A percentile compares a stretch with the other conserved stretches of the same genome.
phyloP scores from a whole-genome alignment of 2,113 vertebrate species.

The Charina bottae region DNA sequence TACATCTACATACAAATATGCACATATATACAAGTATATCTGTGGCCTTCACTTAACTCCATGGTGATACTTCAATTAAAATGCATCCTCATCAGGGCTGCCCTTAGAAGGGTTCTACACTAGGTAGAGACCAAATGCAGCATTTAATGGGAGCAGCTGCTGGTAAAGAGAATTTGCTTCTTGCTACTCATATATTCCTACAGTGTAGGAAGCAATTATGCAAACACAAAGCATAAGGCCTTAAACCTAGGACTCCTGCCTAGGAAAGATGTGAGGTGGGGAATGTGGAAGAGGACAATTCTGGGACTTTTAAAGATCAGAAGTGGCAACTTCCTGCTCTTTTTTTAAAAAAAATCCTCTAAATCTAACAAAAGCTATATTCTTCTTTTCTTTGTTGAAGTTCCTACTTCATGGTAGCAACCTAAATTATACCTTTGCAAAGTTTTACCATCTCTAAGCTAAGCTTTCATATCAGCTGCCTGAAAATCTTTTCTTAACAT shows the following conservation, averaged over 20 bases:
- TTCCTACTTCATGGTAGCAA: not conserved
- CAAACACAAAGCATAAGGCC: not conserved
- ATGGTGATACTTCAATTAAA: conserved; percentile 15
- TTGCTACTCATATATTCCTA: not conserved
- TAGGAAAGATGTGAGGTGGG: not conserved
- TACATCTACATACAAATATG: conserved; percentile 60
- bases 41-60: conserved; percentile 13
- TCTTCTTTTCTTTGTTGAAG: not conserved
- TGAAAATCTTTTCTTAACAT: not conserved
- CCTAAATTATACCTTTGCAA: not conserved
- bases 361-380: not conserved
- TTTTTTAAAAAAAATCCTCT: not conserved
- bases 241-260: not conserved
- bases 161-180: not conserved
- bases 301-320: not conserved
- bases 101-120: not conserved
- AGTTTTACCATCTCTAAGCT: not conserved
- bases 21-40: conserved; percentile 34
- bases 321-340: not conserved
- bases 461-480: not conserved
- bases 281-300: not conserved
- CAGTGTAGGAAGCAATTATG: not conserved
- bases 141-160: not conserved
- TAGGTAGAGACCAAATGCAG: not conserved
- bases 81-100: not conserved